phyloP scores from a whole-genome alignment of 2,797 vertebrate species.

The Poeciliopsis infans region DNA sequence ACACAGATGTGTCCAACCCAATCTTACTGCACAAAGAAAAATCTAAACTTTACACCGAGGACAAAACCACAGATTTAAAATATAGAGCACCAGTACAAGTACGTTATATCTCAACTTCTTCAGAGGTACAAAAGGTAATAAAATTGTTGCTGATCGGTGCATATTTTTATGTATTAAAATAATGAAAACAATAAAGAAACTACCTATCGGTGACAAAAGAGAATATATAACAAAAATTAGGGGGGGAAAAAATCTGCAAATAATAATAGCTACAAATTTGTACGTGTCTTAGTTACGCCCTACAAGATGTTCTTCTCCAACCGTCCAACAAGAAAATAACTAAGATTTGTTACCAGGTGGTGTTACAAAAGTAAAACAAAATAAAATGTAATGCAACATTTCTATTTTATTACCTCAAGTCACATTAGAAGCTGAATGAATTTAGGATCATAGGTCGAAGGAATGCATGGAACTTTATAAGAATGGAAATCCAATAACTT shows the following conservation, averaged over 20 bases:
- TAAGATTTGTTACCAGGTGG: neutral
- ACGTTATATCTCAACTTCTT: slow-evolving; percentile 12
- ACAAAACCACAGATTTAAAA: slow-evolving; percentile 21
- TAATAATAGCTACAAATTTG: neutral
- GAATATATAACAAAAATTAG: neutral
- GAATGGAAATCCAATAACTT: neutral
- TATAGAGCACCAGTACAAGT: slow-evolving; percentile 7
- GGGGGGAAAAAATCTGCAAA: neutral
- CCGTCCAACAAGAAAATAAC: neutral
- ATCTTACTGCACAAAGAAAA: slow-evolving; percentile 38
- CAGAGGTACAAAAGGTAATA: slow-evolving; percentile 18
- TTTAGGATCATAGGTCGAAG: neutral
- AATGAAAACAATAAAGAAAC: slow-evolving; percentile 11
- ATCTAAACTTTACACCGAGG: slow-evolving; percentile 37
- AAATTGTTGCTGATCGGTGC: slow-evolving; percentile 17
- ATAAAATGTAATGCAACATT: neutral
- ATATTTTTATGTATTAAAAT: slow-evolving; percentile 29
- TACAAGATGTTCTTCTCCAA: neutral
- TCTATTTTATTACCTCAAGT: neutral
- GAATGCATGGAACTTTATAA: neutral
- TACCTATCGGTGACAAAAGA: neutral
- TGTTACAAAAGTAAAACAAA: neutral
- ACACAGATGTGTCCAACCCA: slow-evolving; percentile 52
- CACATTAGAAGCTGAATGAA: neutral
- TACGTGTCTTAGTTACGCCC: neutral